phyloP scores from a whole-genome alignment of 1,140 invertebrate genomes.

The Drosophila chauvacae region DNA sequence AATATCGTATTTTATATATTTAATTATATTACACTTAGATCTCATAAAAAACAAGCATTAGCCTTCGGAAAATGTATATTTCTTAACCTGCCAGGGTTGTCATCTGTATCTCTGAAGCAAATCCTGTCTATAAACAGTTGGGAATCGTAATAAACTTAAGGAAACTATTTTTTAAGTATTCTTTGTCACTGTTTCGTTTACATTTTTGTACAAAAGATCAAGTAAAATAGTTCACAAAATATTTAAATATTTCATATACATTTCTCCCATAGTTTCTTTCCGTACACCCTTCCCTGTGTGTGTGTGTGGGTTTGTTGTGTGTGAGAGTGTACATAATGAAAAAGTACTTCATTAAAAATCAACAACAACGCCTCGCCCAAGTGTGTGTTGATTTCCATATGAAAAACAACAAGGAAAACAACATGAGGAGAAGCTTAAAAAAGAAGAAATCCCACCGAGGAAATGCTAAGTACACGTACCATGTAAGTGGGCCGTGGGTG shows the following conservation, averaged over 20 bases:
- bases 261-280: not conserved
- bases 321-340: constrained; percentile 62
- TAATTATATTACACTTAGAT: not conserved
- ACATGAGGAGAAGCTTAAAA: constrained; percentile 15
- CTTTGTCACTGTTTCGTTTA: not conserved
- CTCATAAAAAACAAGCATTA: not conserved
- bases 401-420: constrained; percentile 52
- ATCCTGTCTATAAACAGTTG: not conserved
- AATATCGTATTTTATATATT: not conserved
- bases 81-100: not conserved
- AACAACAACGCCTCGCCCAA: constrained; percentile 61
- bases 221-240: not conserved
- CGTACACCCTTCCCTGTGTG: constrained; percentile 4
- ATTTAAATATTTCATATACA: not conserved
- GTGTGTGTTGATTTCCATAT: constrained; percentile 81
- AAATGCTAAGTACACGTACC: constrained; percentile 78
- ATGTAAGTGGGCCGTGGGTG: constrained; percentile 34
- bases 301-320: constrained; percentile 20
- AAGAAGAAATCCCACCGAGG: constrained; percentile 46
- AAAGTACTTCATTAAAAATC: constrained; percentile 82
- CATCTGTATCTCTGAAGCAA: not conserved
- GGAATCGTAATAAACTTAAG: not conserved
- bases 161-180: not conserved
- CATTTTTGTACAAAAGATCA: too few relatives aligned
- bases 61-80: not conserved